A percentile compares a stretch with the other conserved stretches of the same genome.
Conservation (phyloP, 2,113 vertebrate genomes). For the Chrysemys picta region DNA sequence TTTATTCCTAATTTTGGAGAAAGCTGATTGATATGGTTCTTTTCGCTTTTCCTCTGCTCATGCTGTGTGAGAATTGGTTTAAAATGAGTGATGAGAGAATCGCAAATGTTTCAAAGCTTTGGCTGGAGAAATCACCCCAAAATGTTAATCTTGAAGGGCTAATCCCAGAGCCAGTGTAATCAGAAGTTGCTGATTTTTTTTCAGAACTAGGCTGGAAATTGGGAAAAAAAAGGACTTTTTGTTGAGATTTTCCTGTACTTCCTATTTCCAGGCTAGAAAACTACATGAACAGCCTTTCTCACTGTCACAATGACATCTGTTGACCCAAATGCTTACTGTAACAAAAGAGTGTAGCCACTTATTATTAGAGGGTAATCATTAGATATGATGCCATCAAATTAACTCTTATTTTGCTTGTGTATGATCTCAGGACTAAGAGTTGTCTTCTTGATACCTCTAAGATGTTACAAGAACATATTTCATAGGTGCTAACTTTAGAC, state of each 20-base stretch:
- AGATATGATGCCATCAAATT: neutral
- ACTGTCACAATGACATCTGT: neutral
- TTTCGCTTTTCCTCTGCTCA: neutral
- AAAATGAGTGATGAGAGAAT: neutral
- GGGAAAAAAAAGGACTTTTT: neutral
- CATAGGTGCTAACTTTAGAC: neutral
- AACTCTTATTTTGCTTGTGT: neutral
- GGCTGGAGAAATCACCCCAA: neutral
- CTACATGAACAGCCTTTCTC: neutral
- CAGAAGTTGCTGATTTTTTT: neutral
- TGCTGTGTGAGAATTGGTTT: neutral
- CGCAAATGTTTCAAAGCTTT: neutral
- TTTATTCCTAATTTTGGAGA: neutral
- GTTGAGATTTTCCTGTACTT: neutral
- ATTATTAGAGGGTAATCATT: neutral
- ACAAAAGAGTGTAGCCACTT: neutral
- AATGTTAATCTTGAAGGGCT: neutral
- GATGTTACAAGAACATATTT: neutral
- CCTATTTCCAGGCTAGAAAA: neutral
- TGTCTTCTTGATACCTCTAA: neutral
- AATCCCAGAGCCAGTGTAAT: neutral
- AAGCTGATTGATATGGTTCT: neutral
- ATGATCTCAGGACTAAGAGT: neutral
- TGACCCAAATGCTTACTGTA: conserved; percentile 6
- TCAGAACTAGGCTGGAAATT: neutral